Conservation (phyloP, 2,888 invertebrate species). For the Tipula confusa region DNA sequence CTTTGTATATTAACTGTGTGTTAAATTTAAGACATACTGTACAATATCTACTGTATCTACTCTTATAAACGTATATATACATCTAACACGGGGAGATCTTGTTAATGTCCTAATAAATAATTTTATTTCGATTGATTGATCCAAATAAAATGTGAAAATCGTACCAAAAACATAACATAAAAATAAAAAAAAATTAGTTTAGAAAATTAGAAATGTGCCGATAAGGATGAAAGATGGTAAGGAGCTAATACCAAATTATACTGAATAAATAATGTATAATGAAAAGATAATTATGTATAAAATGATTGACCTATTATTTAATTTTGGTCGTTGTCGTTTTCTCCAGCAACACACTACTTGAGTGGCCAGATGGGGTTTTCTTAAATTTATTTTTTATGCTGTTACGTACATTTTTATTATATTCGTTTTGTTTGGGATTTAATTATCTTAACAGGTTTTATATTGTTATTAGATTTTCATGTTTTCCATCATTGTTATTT, state of each 20-base stretch:
- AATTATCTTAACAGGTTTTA: conserved; percentile 14
- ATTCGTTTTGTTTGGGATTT: background rate
- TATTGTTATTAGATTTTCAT: background rate
- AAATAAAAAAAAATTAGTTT: background rate
- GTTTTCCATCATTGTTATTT: conserved; percentile 9
- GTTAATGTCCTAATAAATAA: background rate
- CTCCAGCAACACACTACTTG: background rate
- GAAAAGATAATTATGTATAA: conserved; percentile 3
- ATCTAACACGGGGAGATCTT: background rate
- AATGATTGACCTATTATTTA: conserved; percentile 20
- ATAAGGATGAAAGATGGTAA: background rate
- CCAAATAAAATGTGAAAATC: background rate
- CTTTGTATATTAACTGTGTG: background rate
- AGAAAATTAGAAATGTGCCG: background rate
- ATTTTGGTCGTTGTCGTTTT: background rate
- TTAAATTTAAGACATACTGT: background rate
- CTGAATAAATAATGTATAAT: conserved; percentile 6
- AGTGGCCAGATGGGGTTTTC: background rate
- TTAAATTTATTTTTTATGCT: background rate
- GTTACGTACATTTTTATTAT: background rate
- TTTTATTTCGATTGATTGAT: background rate
- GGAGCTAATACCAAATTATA: background rate
- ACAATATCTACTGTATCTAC: background rate
- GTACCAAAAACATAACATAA: background rate
- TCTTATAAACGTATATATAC: no score